A percentile compares a stretch with the other conserved stretches of the same genome.
Conservation (phyloP, 2,888 invertebrate species). For the Drymonia ruficornis region DNA sequence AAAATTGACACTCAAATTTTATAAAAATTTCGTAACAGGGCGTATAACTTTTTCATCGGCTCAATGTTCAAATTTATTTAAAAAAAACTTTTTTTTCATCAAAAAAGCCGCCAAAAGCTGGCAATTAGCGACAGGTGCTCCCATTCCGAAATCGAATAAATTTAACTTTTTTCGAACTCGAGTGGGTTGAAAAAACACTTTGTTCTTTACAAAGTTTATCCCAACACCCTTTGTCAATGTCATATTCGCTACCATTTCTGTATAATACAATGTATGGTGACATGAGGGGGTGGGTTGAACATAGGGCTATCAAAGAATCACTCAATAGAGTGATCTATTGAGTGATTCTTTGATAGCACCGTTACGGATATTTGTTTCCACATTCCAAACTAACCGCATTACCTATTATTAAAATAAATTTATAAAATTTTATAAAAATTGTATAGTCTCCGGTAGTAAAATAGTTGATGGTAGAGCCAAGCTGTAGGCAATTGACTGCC, state of each 20-base stretch:
- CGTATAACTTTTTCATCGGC: not conserved
- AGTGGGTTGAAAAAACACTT: slow-evolving; percentile 45
- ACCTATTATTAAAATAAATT: too few species aligned
- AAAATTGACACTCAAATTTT: too few species aligned
- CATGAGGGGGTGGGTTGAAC: slow-evolving; percentile 63
- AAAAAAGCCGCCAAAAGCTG: slow-evolving; percentile 76
- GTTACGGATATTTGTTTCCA: too few species aligned
- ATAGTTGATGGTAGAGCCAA: too few species aligned
- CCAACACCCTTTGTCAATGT: slow-evolving; percentile 80
- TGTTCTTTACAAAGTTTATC: slow-evolving; percentile 68
- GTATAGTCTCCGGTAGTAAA: too few species aligned
- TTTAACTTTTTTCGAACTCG: slow-evolving; percentile 59
- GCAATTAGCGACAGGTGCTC: slow-evolving; percentile 83
- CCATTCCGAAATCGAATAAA: slow-evolving; percentile 69
- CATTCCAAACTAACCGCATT: too few species aligned
- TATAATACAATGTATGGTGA: slow-evolving; percentile 74
- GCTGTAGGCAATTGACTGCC: too few species aligned
- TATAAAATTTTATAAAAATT: too few species aligned
- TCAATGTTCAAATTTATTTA: not conserved
- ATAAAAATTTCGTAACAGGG: not conserved
- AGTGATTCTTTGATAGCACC: too few species aligned
- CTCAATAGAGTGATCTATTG: not conserved
- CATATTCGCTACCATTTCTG: slow-evolving; percentile 76
- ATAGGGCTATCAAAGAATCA: slow-evolving; percentile 27
- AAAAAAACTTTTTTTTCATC: not conserved